phyloP scores from a whole-genome alignment of 1,140 invertebrate genomes.

The Coptotermes formosanus region DNA sequence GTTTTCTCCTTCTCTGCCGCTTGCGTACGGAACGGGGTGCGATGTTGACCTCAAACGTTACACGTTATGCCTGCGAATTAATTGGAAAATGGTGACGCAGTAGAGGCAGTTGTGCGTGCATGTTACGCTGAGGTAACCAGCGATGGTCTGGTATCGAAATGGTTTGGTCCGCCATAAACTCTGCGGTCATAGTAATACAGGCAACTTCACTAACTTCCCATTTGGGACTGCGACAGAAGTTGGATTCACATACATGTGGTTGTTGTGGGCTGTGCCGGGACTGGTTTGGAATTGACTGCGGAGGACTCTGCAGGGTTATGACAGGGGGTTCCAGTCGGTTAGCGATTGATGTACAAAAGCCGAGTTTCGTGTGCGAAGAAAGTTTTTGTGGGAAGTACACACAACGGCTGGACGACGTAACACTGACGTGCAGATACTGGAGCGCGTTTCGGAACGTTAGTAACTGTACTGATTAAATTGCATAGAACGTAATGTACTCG shows the following conservation, averaged over 20 bases:
- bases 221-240: neutral
- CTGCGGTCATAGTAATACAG: neutral
- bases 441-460: too few relatives aligned
- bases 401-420: too few relatives aligned
- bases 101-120: neutral
- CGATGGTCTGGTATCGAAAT: neutral
- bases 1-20: too few relatives aligned
- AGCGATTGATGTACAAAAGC: too few relatives aligned
- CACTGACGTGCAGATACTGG: too few relatives aligned
- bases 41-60: neutral
- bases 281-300: neutral
- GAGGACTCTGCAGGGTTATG: neutral
- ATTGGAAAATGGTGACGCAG: neutral
- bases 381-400: too few relatives aligned
- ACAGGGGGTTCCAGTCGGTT: too few relatives aligned
- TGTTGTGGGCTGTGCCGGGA: neutral
- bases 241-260: neutral
- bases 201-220: neutral
- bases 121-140: neutral
- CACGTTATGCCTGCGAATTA: neutral
- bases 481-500: too few relatives aligned
- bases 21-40: too few relatives aligned
- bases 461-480: too few relatives aligned
- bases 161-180: neutral
- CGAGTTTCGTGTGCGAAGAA: too few relatives aligned